These are phyloP conservation scores for Gobiocypris rarus DNA, from an alignment of 2,113 vertebrate genomes.

Conservation along the genomic window DNA sequence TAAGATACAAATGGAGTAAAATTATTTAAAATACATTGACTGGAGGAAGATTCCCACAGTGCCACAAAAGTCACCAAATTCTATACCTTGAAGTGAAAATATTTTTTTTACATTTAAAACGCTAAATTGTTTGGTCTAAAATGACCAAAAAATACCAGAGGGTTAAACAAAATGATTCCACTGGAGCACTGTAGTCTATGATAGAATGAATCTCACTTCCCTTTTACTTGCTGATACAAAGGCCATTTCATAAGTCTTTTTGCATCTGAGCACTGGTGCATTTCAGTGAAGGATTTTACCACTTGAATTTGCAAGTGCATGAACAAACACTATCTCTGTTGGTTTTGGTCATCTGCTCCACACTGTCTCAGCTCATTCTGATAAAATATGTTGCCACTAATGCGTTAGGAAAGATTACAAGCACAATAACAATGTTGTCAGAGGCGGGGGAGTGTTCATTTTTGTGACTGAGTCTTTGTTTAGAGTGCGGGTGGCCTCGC, in stretches of 20 bases:
- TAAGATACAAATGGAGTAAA: background rate
- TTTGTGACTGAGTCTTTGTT: constrained; percentile 34
- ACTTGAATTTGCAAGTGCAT: constrained; percentile 10
- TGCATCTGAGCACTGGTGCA: background rate
- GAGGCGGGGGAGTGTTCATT: constrained; percentile 33
- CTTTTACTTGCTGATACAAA: constrained; percentile 46
- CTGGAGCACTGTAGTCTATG: constrained; percentile 16
- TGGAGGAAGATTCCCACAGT: too few relatives aligned
- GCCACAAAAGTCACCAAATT: too few relatives aligned
- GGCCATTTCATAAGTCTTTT: constrained; percentile 2
- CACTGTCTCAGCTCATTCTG: constrained; percentile 23
- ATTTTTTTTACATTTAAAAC: too few relatives aligned
- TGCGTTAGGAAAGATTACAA: constrained; percentile 29
- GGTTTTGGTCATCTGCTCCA: constrained; percentile 28
- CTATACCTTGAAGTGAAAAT: too few relatives aligned
- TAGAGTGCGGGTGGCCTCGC: constrained; percentile 12
- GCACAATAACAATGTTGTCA: constrained; percentile 38
- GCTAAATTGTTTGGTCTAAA: background rate
- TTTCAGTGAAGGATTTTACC: background rate
- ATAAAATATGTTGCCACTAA: constrained; percentile 44
- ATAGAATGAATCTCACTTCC: constrained; percentile 27
- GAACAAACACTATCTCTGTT: background rate
- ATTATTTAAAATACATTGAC: background rate
- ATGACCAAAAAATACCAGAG: background rate
- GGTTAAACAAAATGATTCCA: background rate